Evolutionary conservation across 2,888 invertebrate genomes (phyloP).

Genomic region (Aquatica leii): DNA sequence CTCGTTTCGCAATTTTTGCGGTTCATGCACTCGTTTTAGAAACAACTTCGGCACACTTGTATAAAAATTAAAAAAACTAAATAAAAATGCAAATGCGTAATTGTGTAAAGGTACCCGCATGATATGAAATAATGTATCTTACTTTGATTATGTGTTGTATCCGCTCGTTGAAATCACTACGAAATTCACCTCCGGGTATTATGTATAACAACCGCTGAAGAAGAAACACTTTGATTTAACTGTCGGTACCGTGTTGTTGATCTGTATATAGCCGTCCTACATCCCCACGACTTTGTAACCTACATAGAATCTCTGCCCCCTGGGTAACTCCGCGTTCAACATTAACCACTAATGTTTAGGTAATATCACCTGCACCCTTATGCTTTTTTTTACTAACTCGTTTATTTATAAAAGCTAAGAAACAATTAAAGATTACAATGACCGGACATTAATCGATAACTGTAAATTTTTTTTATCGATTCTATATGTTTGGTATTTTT

Average conservation of each 20-base stretch:
- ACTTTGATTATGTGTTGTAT: background rate
- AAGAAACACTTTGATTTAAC: slow-evolving; percentile 49
- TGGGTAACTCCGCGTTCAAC: slow-evolving; percentile 41
- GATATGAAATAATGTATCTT: background rate
- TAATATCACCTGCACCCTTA: too few species aligned
- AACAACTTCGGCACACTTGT: too few species aligned
- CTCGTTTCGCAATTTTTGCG: too few species aligned
- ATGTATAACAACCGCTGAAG: slow-evolving; percentile 46
- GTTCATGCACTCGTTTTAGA: too few species aligned
- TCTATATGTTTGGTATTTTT: background rate
- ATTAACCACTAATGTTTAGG: slow-evolving; percentile 31
- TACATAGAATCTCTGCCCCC: slow-evolving; percentile 46
- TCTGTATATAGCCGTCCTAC: slow-evolving; percentile 61
- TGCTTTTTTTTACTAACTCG: too few species aligned
- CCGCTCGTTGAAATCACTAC: slow-evolving; percentile 4
- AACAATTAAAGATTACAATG: background rate
- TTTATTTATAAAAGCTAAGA: background rate
- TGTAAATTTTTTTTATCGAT: background rate
- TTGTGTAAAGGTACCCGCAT: background rate
- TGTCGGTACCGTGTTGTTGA: slow-evolving; percentile 29
- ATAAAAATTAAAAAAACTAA: too few species aligned
- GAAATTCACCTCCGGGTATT: slow-evolving; percentile 45
- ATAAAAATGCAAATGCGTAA: too few species aligned
- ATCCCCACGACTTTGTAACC: slow-evolving; percentile 60
- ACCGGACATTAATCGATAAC: background rate